phyloP scores from a whole-genome alignment of 2,888 invertebrate species.

The Mythimna ferrago region DNA sequence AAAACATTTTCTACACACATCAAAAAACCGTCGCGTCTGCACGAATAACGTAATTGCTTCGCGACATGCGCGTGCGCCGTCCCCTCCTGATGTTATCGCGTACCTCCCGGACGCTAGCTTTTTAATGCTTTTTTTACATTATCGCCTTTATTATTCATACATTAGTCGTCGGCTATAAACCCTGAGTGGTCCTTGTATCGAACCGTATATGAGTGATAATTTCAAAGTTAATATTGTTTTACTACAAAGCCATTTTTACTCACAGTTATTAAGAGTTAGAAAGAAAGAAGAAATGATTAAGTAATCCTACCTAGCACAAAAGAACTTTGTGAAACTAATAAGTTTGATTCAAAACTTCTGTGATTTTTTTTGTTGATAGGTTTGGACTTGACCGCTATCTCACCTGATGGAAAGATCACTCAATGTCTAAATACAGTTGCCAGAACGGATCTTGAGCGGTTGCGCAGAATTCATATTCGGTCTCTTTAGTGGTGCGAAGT shows the following conservation, averaged over 20 bases:
- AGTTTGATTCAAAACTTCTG: no score
- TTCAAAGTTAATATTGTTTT: conserved; percentile 39
- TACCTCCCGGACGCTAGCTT: conserved; percentile 55
- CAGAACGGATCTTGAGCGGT: no score
- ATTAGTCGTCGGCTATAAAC: conserved; percentile 46
- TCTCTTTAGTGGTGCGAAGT: no score
- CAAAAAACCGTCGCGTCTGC: conserved; percentile 44
- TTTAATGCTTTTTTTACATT: conserved; percentile 52
- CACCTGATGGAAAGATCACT: no score
- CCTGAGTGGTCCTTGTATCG: conserved; percentile 32
- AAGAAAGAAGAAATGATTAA: neutral
- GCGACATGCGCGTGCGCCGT: conserved; percentile 50
- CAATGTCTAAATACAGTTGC: no score
- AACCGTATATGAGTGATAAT: conserved; percentile 47
- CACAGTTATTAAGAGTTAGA: neutral
- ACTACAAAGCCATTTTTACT: conserved; percentile 31
- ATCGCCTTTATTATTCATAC: conserved; percentile 51
- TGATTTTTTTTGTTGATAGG: no score
- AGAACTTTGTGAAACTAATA: no score
- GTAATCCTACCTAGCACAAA: no score
- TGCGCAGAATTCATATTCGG: no score
- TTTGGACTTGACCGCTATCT: no score
- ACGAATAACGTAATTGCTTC: conserved; percentile 40
- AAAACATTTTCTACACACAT: neutral
- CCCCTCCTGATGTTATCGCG: conserved; percentile 51